Percentiles rank a stretch among this genome's conserved stretches.
Evolutionary conservation across 1,140 invertebrate genomes (phyloP).

Genomic region (Globodera rostochiensis): DNA sequence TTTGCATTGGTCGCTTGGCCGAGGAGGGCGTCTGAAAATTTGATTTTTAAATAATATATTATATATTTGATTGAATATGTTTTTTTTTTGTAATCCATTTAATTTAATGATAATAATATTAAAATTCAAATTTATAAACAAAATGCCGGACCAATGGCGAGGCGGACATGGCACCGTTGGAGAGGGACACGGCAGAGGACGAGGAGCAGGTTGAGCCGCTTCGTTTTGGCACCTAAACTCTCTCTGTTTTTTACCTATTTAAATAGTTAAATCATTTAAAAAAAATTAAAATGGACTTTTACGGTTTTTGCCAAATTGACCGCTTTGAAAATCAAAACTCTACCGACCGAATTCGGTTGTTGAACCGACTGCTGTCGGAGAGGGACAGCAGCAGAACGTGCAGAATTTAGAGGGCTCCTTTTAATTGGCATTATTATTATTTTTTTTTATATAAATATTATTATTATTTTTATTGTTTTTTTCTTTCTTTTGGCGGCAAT

Average conservation of each 20-base stretch:
- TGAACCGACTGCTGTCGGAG: neutral
- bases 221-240: neutral
- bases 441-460: no score
- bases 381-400: neutral
- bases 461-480: no score
- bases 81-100: no score
- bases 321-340: neutral
- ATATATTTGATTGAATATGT: neutral
- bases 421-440: no score
- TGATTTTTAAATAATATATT: neutral
- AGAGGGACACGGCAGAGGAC: slow-evolving; percentile 15
- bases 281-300: neutral
- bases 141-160: neutral
- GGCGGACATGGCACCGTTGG: neutral
- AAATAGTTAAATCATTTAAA: neutral
- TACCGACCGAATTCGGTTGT: neutral
- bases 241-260: neutral
- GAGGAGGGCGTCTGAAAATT: neutral
- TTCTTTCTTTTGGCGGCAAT: no score
- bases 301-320: neutral
- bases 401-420: neutral
- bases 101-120: no score
- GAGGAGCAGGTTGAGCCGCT: slow-evolving; percentile 28
- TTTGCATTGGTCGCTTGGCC: neutral
- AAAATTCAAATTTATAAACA: no score